Evolutionary conservation across 2,797 vertebrate species (phyloP).

Genomic region (Halcyon badia): DNA sequence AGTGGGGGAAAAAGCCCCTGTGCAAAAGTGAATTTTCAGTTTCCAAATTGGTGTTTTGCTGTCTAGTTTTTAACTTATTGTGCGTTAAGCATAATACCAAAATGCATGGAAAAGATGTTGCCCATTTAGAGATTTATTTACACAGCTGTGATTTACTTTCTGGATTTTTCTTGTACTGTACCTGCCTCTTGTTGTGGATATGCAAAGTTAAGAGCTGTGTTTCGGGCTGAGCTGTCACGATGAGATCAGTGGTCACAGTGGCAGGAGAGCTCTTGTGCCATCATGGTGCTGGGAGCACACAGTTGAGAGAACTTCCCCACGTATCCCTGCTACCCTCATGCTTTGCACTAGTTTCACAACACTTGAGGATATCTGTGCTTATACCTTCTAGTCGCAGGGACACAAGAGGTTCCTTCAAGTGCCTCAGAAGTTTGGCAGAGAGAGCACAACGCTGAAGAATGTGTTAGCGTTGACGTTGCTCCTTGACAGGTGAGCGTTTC

Average conservation of each 20-base stretch:
- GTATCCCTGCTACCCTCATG: background rate
- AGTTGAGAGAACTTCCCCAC: rapidly evolving
- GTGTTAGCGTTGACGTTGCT: background rate
- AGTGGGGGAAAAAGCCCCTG: background rate
- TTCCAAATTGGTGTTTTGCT: background rate
- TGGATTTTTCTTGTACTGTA: background rate
- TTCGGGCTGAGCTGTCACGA: background rate
- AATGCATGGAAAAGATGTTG: background rate
- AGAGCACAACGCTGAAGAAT: background rate
- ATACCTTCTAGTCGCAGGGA: background rate
- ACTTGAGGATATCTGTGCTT: background rate
- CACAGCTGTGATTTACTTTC: background rate
- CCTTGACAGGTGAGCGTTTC: rapidly evolving
- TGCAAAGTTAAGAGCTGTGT: background rate
- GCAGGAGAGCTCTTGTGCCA: background rate
- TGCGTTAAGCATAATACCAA: background rate
- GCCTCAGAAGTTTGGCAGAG: background rate
- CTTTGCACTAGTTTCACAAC: background rate
- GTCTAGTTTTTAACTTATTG: background rate
- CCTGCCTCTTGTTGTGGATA: background rate
- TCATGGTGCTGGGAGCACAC: background rate
- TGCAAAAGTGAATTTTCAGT: background rate
- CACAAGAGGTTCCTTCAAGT: background rate
- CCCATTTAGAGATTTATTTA: background rate
- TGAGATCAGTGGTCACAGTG: background rate